A percentile compares a stretch with the other conserved stretches of the same genome.
These are phyloP conservation scores for Hydrocynus forskahlii DNA, from an alignment of 2,797 vertebrate species.

Conservation along the genomic window DNA sequence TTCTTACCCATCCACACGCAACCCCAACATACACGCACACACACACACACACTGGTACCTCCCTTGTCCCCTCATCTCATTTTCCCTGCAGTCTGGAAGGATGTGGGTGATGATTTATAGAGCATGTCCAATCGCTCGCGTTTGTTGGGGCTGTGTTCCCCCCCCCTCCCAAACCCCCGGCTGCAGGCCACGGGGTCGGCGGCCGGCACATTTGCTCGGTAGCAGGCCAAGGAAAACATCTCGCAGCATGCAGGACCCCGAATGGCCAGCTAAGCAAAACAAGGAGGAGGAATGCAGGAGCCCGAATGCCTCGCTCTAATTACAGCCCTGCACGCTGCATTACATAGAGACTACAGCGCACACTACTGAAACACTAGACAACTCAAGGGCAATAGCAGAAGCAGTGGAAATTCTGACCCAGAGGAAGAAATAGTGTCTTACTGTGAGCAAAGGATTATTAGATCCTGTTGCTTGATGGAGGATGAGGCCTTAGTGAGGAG, in stretches of 20 bases:
- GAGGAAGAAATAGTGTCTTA: background rate
- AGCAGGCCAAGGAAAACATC: constrained; percentile 78
- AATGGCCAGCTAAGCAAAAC: constrained; percentile 74
- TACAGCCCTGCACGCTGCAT: constrained; percentile 47
- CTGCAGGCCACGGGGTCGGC: constrained; percentile 67
- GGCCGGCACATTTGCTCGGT: constrained; percentile 70
- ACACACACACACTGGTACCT: constrained; percentile 38
- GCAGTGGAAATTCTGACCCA: background rate
- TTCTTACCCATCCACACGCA: constrained; percentile 11
- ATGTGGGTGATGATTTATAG: constrained; percentile 82
- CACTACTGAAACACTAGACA: constrained; percentile 46
- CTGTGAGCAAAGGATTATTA: background rate
- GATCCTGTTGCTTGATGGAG: background rate
- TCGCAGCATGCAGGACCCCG: constrained; percentile 66
- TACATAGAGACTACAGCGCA: constrained; percentile 50
- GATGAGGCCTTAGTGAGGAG: background rate
- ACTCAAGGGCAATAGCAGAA: background rate
- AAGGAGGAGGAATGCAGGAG: constrained; percentile 62
- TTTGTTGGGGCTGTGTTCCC: constrained; percentile 67
- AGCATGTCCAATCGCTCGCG: constrained; percentile 75
- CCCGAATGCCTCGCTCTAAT: constrained; percentile 44
- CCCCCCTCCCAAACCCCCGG: constrained; percentile 26
- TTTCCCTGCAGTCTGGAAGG: constrained; percentile 72
- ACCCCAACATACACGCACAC: constrained; percentile 1
- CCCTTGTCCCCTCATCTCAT: constrained; percentile 62